Evolutionary conservation across 64 coral and sea anemone species (phyloP).

Genomic region (Dendronephthya gigantea): DNA sequence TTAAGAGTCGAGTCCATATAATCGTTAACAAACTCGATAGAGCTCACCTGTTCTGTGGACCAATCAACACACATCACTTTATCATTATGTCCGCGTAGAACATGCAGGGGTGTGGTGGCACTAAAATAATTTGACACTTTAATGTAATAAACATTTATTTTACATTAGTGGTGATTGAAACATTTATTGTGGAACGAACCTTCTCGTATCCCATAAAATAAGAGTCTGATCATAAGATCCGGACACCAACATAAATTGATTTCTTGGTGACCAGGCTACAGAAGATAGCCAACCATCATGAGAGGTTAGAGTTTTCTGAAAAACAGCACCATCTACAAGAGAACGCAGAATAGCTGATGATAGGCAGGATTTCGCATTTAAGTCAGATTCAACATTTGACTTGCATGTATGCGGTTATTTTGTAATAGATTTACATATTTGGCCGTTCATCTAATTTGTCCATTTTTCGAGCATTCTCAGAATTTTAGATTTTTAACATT

Average conservation of each 20-base stretch:
- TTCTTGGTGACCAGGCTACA: slow-evolving; percentile 75
- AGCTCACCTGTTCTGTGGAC: slow-evolving; percentile 44
- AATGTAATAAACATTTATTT: too few species aligned
- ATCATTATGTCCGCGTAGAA: slow-evolving; percentile 69
- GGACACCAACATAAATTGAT: slow-evolving; percentile 63
- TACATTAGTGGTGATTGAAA: too few species aligned
- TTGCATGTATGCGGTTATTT: too few species aligned
- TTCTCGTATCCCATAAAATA: slow-evolving; percentile 88
- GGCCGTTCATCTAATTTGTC: too few species aligned
- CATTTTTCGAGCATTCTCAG: too few species aligned
- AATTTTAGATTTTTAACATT: too few species aligned
- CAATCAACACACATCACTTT: slow-evolving; percentile 93
- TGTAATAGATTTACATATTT: too few species aligned
- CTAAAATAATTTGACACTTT: slow-evolving; percentile 23
- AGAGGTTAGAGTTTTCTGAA: slow-evolving; percentile 50
- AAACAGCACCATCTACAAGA: not conserved
- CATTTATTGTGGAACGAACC: slow-evolving; percentile 16
- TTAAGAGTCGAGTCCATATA: too few species aligned
- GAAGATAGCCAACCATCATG: slow-evolving; percentile 93
- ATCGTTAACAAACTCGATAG: too few species aligned
- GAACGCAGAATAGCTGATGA: too few species aligned
- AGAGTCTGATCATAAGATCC: slow-evolving; percentile 86
- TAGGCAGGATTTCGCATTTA: too few species aligned
- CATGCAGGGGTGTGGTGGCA: slow-evolving; percentile 56
- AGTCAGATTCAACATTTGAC: too few species aligned